phyloP scores from a whole-genome alignment of 2,888 invertebrate genomes.

The Brassicogethes aeneus region DNA sequence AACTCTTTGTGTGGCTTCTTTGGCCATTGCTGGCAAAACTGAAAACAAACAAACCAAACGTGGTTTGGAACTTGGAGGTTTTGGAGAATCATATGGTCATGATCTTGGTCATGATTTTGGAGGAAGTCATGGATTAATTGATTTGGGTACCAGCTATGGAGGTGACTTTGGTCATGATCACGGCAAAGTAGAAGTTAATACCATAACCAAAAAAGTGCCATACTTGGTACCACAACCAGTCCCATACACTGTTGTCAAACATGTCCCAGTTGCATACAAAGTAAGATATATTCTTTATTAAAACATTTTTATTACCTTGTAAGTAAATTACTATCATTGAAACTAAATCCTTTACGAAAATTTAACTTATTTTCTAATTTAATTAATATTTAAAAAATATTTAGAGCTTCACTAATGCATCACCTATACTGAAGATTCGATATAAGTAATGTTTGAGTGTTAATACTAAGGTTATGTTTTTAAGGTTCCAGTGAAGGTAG shows the following conservation, averaged over 20 bases:
- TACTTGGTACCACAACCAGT: constrained; percentile 44
- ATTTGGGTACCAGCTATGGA: constrained; percentile 8
- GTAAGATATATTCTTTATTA: constrained; percentile 20
- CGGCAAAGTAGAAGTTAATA: constrained; percentile 25
- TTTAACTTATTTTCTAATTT: too few relatives aligned
- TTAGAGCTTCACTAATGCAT: too few relatives aligned
- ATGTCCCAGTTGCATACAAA: constrained; percentile 50
- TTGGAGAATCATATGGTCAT: constrained; percentile 10
- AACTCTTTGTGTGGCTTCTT: constrained; percentile 5
- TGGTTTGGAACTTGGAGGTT: constrained; percentile 17
- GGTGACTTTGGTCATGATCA: constrained; percentile 12
- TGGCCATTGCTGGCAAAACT: constrained; percentile 11
- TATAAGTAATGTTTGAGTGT: too few relatives aligned
- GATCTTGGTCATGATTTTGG: constrained; percentile 13
- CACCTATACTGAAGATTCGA: too few relatives aligned
- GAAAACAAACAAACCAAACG: constrained; percentile 22
- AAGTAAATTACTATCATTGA: too few relatives aligned
- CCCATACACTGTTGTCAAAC: constrained; percentile 40
- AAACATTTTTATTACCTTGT: too few relatives aligned
- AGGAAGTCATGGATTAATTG: constrained; percentile 3
- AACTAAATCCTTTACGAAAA: too few relatives aligned
- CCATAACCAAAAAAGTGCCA: constrained; percentile 31
- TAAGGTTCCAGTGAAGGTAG: constrained; percentile 25
- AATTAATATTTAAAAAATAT: too few relatives aligned
- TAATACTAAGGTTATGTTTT: too few relatives aligned